Percentiles rank a stretch among this genome's conserved stretches.
phyloP scores from a whole-genome alignment of 1,140 invertebrate species.

The Dinothrombium tinctorium region DNA sequence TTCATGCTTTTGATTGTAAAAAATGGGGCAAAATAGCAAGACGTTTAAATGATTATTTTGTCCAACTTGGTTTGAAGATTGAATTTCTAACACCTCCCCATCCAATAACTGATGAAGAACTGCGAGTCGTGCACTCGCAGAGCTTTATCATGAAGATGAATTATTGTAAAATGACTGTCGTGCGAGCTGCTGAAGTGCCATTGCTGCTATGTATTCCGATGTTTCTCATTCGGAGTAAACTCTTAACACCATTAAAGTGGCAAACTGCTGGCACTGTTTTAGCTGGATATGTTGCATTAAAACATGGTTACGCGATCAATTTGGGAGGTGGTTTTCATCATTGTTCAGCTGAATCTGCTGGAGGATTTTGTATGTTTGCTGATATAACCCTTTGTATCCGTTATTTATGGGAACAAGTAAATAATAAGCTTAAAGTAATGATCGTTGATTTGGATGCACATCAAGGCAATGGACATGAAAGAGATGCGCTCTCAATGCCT shows the following conservation, averaged over 20 bases:
- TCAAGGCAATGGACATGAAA: conserved; percentile 30
- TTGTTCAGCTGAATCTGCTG: conserved; percentile 41
- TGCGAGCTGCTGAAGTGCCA: conserved; percentile 2
- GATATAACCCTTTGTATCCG: conserved; percentile 53
- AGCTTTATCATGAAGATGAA: conserved; percentile 3
- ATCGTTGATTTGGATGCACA: conserved; percentile 74
- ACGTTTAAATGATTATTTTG: conserved; percentile 25
- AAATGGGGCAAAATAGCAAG: conserved; percentile 49
- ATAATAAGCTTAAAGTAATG: conserved; percentile 39
- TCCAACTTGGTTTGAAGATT: conserved; percentile 5
- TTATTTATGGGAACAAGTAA: conserved; percentile 34
- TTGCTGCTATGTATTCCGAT: conserved; percentile 3
- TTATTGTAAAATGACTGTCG: neutral
- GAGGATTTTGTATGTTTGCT: conserved; percentile 62
- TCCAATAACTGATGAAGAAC: conserved; percentile 3
- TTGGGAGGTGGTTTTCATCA: conserved; percentile 26
- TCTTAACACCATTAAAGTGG: conserved; percentile 4
- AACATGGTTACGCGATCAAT: conserved; percentile 4
- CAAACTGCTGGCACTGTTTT: conserved; percentile 7
- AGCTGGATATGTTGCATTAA: conserved; percentile 1
- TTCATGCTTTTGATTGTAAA: conserved; percentile 64
- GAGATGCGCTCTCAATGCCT: neutral
- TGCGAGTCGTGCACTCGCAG: conserved; percentile 5
- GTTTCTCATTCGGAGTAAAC: neutral
- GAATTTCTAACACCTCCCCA: conserved; percentile 4